Conservation (phyloP, 2,113 vertebrate species). For the Amia ocellicauda region DNA sequence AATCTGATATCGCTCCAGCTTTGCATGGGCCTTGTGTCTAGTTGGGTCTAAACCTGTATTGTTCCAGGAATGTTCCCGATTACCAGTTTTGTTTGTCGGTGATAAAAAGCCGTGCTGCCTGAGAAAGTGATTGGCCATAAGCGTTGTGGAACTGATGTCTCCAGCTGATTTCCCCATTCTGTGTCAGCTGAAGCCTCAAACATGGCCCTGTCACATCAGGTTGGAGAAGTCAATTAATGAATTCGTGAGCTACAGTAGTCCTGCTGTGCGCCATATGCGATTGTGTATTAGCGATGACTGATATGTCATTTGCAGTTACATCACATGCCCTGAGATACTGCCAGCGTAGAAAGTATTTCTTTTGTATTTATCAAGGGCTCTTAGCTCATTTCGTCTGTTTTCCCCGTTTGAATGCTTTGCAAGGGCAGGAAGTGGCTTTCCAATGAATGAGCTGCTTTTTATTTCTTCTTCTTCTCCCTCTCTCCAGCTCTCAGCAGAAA, state of each 20-base stretch:
- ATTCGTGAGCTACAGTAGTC: constrained; percentile 46
- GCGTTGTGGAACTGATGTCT: constrained; percentile 26
- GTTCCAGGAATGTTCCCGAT: constrained; percentile 46
- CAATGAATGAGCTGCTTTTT: constrained; percentile 24
- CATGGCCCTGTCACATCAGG: constrained; percentile 54
- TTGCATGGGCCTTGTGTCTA: too few relatives aligned
- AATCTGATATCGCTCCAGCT: too few relatives aligned
- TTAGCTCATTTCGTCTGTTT: constrained; percentile 27
- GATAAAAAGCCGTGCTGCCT: constrained; percentile 43
- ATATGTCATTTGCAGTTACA: constrained; percentile 61
- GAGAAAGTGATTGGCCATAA: constrained; percentile 41
- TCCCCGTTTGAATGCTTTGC: constrained; percentile 33
- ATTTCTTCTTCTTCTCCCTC: constrained; percentile 44
- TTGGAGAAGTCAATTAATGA: constrained; percentile 57
- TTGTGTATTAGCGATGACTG: constrained; percentile 60
- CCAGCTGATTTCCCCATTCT: constrained; percentile 33
- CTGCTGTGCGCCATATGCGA: constrained; percentile 65
- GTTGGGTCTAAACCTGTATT: too few relatives aligned
- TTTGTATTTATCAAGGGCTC: constrained; percentile 17
- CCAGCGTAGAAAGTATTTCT: constrained; percentile 46
- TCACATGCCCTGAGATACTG: constrained; percentile 49
- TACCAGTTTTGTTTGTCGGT: constrained; percentile 48
- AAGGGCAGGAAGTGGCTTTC: constrained; percentile 54
- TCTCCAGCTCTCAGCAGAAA: constrained; percentile 50
- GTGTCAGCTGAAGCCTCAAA: constrained; percentile 48